Evolutionary conservation across 2,888 invertebrate species (phyloP).

Genomic region (Brachylomia viminalis): DNA sequence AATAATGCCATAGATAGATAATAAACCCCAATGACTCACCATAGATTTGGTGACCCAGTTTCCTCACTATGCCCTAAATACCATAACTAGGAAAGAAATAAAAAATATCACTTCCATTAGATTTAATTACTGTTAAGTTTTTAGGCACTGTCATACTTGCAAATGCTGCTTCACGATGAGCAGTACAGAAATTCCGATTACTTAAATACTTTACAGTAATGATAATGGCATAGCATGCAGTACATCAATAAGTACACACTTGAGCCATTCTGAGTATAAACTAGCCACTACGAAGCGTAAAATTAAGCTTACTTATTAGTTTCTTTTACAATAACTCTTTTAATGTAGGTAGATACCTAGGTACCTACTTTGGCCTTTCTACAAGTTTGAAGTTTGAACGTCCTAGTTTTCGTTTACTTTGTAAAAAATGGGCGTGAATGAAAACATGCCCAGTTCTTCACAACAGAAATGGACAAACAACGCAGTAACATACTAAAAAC

Average conservation of each 20-base stretch:
- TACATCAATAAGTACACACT: background rate
- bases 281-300: constrained; percentile 9
- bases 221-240: background rate
- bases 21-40: constrained; percentile 6
- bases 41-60: constrained; percentile 42
- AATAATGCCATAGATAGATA: background rate
- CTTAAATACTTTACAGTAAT: background rate
- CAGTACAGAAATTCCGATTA: background rate
- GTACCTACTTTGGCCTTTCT: background rate
- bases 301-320: constrained; percentile 12
- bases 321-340: background rate
- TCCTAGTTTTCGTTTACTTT: background rate
- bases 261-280: background rate
- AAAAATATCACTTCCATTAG: constrained; percentile 3
- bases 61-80: background rate
- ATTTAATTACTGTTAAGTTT: constrained; percentile 3
- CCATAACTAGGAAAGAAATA: background rate
- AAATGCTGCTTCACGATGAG: background rate
- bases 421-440: constrained; percentile 1
- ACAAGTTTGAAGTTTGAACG: constrained; percentile 5
- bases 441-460: constrained; percentile 12
- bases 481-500: constrained; percentile 52
- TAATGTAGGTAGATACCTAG: background rate
- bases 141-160: background rate
- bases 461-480: constrained; percentile 35